phyloP scores from a whole-genome alignment of 1,140 invertebrate genomes.

The Cherax quadricarinatus region DNA sequence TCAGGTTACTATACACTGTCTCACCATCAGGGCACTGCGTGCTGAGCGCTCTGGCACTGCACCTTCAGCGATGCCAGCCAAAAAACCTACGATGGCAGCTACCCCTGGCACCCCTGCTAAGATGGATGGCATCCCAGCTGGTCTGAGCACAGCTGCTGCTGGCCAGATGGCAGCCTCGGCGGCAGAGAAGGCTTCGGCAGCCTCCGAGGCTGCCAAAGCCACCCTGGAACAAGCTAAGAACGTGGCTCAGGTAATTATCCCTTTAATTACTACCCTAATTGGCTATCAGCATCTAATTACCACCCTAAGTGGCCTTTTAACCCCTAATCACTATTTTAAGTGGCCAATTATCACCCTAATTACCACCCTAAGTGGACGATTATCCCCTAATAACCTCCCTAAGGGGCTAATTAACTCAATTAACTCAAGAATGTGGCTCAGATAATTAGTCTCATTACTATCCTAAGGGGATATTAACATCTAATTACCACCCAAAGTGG shows the following conservation, averaged over 20 bases:
- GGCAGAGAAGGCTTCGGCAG: slow-evolving; percentile 71
- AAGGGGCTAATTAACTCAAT: too few species aligned
- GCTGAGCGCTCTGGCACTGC: not conserved
- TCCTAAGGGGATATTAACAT: too few species aligned
- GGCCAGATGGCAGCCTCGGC: slow-evolving; percentile 63
- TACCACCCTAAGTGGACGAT: too few species aligned
- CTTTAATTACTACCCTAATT: too few species aligned
- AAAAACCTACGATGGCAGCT: slow-evolving; percentile 37
- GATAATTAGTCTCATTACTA: too few species aligned
- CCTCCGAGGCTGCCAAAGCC: slow-evolving; percentile 72
- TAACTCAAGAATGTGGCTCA: too few species aligned
- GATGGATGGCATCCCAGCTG: slow-evolving; percentile 62
- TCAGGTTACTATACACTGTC: not conserved
- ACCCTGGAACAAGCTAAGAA: slow-evolving; percentile 73
- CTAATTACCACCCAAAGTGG: too few species aligned
- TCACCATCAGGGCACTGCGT: not conserved
- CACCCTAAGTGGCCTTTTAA: too few species aligned
- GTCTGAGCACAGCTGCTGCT: slow-evolving; percentile 37
- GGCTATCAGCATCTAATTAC: too few species aligned
- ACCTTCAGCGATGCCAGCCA: not conserved
- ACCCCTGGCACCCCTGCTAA: slow-evolving; percentile 60
- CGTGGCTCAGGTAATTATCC: slow-evolving; percentile 70
- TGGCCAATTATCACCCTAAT: too few species aligned
- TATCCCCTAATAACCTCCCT: too few species aligned
- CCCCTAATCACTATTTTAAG: too few species aligned